These are phyloP conservation scores for Phenacoccus solenopsis DNA, from an alignment of 1,140 invertebrate genomes.

Conservation along the genomic window DNA sequence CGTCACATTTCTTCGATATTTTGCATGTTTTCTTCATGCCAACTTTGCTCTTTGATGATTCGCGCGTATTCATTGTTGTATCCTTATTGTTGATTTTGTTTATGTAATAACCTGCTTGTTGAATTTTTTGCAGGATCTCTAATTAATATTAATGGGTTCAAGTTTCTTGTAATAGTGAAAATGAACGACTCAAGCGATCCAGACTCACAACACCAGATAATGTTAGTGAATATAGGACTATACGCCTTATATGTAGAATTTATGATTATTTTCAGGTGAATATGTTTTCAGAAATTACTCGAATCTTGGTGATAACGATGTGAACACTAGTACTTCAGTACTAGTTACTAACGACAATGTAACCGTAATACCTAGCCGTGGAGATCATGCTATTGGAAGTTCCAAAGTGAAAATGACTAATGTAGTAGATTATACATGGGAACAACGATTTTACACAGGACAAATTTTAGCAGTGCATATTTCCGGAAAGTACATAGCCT, in stretches of 20 bases:
- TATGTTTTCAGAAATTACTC: background rate
- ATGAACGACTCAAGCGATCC: background rate
- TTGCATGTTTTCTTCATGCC: no score
- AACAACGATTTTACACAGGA: slow-evolving; percentile 68
- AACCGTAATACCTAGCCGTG: slow-evolving; percentile 47
- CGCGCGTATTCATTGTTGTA: no score
- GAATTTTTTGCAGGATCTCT: background rate
- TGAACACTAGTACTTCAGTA: background rate
- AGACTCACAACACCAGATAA: background rate
- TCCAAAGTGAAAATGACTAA: slow-evolving; percentile 83
- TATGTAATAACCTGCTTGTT: background rate
- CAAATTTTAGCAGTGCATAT: slow-evolving; percentile 80
- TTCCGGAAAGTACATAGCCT: slow-evolving; percentile 72
- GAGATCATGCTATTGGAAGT: slow-evolving; percentile 56
- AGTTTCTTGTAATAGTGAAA: background rate
- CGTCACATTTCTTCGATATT: no score
- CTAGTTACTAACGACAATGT: background rate
- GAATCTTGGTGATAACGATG: background rate
- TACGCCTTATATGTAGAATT: no score
- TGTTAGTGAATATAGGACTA: no score
- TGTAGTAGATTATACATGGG: slow-evolving; percentile 87
- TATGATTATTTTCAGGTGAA: no score
- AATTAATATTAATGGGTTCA: background rate
- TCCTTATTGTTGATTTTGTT: no score
- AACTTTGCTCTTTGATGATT: no score